phyloP scores from a whole-genome alignment of 2,113 vertebrate genomes.

The Aplodontia rufa region DNA sequence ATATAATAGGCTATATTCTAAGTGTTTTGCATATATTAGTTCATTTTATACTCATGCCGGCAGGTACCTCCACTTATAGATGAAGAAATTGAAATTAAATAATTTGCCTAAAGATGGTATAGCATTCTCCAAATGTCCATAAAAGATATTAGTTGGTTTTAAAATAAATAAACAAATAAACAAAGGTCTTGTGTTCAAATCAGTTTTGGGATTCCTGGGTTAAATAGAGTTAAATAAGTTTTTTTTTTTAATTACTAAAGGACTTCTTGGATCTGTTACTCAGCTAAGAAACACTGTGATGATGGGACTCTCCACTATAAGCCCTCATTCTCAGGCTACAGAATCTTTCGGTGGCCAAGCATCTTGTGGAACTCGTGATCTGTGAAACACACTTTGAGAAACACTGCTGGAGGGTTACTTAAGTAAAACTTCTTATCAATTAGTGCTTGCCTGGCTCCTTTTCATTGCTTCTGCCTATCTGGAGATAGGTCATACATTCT shows the following conservation, averaged over 20 bases:
- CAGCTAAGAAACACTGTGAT: not conserved
- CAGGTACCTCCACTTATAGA: not conserved
- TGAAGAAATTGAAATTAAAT: conserved; percentile 28
- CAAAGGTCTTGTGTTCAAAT: not conserved
- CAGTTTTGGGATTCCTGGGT: not conserved
- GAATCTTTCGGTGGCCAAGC: not conserved
- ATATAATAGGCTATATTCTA: not conserved
- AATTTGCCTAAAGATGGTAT: not conserved
- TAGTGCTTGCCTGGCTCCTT: not conserved
- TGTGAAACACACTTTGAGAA: conserved; percentile 28
- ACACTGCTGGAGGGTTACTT: not conserved
- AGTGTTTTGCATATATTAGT: not conserved
- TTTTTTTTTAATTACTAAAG: not conserved
- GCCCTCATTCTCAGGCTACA: not conserved
- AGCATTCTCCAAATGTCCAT: not conserved
- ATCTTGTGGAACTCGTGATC: not conserved
- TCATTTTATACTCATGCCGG: not conserved
- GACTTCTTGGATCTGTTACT: not conserved
- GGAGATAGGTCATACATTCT: conserved; percentile 16
- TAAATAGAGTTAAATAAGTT: not conserved
- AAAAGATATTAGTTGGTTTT: not conserved
- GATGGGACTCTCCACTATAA: not conserved
- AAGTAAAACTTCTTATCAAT: conserved; percentile 39
- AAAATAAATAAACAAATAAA: conserved; percentile 14
- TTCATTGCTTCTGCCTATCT: not conserved